These are phyloP conservation scores for Perizoma affinitatum DNA, from an alignment of 2,888 invertebrate species.

Conservation along the genomic window DNA sequence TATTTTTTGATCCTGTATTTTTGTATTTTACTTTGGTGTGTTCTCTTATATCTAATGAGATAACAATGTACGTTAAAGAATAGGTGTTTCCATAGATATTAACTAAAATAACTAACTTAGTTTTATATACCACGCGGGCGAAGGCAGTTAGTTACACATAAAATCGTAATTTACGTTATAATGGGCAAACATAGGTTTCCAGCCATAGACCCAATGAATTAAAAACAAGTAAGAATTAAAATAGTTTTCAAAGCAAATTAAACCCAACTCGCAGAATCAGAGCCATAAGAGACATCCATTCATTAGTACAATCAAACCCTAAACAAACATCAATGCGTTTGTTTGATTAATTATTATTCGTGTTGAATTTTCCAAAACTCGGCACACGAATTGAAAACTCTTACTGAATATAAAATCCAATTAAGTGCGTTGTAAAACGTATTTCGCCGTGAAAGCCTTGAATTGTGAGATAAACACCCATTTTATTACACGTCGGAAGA, in stretches of 20 bases:
- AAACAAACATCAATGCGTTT: constrained; percentile 64
- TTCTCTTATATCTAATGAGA: too few relatives aligned
- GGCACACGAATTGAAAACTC: constrained; percentile 38
- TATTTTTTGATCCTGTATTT: too few relatives aligned
- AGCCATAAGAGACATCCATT: constrained; percentile 37
- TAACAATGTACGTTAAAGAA: too few relatives aligned
- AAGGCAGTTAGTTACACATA: constrained; percentile 1
- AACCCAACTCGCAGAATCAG: constrained; percentile 9
- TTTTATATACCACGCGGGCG: not conserved
- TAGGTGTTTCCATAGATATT: too few relatives aligned
- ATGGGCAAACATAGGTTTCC: constrained; percentile 2
- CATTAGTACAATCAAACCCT: constrained; percentile 69
- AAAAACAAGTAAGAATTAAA: constrained; percentile 35
- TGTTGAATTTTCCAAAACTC: constrained; percentile 62
- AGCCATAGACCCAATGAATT: constrained; percentile 36
- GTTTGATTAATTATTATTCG: constrained; percentile 70
- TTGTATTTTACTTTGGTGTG: too few relatives aligned
- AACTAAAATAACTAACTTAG: too few relatives aligned
- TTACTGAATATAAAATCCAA: constrained; percentile 40
- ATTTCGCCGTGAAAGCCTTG: constrained; percentile 24
- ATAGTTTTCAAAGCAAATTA: constrained; percentile 18
- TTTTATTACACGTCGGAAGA: constrained; percentile 26
- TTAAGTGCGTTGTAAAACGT: constrained; percentile 27
- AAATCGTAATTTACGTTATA: constrained; percentile 6
- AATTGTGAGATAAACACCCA: constrained; percentile 33